These are phyloP conservation scores for Pseudachorutes palmiensis DNA, from an alignment of 1,140 invertebrate genomes.

Conservation along the genomic window DNA sequence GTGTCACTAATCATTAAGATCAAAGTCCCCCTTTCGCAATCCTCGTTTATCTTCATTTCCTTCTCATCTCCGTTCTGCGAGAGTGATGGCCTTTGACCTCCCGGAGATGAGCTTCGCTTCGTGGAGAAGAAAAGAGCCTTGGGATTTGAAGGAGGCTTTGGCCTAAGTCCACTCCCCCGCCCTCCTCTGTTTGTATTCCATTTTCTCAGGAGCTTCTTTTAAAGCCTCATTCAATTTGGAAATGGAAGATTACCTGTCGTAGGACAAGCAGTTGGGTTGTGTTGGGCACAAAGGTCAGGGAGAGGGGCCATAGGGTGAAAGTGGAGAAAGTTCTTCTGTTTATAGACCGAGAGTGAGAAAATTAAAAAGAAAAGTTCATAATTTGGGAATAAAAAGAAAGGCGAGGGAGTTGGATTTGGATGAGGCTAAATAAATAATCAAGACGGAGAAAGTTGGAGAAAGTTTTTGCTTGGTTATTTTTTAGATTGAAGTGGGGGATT, in stretches of 20 bases:
- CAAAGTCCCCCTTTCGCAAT: background rate
- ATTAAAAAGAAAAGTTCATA: conserved; percentile 3
- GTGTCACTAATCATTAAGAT: background rate
- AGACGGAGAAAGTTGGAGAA: conserved; percentile 17
- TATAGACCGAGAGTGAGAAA: background rate
- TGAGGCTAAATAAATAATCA: background rate
- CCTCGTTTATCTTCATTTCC: background rate
- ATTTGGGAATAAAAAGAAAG: background rate
- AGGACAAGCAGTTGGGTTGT: too few relatives aligned
- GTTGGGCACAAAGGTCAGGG: too few relatives aligned
- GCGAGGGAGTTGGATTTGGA: background rate
- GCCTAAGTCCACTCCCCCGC: background rate
- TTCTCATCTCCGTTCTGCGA: background rate
- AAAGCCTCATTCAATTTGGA: too few relatives aligned
- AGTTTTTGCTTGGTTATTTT: background rate
- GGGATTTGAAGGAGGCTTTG: background rate
- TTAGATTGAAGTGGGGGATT: background rate
- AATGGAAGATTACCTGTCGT: too few relatives aligned
- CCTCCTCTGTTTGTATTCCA: background rate
- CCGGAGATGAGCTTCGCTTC: background rate
- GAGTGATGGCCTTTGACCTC: background rate
- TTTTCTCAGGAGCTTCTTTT: too few relatives aligned
- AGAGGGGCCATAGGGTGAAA: too few relatives aligned
- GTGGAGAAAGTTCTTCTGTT: too few relatives aligned
- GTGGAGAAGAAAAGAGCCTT: background rate